Evolutionary conservation across 1,140 invertebrate species (phyloP), one percentile per base, ranked within the genome.

Genomic region (Archivesica marissinica): DNA sequence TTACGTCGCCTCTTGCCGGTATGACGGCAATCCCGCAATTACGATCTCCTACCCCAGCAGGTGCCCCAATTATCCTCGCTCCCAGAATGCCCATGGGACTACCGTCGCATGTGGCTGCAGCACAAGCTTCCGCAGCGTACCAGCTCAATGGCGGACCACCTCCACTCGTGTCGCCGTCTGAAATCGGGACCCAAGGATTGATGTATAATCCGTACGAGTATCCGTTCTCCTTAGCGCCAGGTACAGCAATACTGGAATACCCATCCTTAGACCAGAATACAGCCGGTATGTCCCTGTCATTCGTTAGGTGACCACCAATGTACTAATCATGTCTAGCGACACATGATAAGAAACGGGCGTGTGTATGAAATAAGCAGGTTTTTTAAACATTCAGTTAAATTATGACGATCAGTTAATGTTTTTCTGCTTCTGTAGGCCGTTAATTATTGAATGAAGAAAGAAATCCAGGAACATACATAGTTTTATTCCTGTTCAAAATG

Each of bases 111-210:
- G 64, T 70, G 28, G 47, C 81, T 4, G 11, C n/a, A 9, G 20
- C 39, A 11, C 17, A 35, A 17, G 28, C 74, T 3, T 61, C 86
- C 3, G 81, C 87, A 30, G 78, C 90, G 30, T 47, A 47, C 25
- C 23, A n/a, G n/a, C 85, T 92, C n/a, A 90, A 89, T 70, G 87
- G 89, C n/a, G 89, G 85, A n/a, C 92, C 92, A 39, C 91, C 91
- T 50, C 92, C 91, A 6, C 87, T 93, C 11, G 88, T 92, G 0
- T 92, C 92, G 13, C 90, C 91, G 0, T 68, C 90, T 44, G 90
- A 91, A 39, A 87, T 81, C 25, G 87, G 74, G n/a, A 83, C 64
- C 30, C 79, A 89, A 15, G 84, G 88, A n/a, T 70, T 91, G 74
- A 79, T 89, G 68, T 89, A 90, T 75, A 92, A 90, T 70, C 91